Percentiles rank a stretch among this genome's conserved stretches.
Evolutionary conservation across 1,140 invertebrate genomes (phyloP).

Genomic region (Drosophila virilis): DNA sequence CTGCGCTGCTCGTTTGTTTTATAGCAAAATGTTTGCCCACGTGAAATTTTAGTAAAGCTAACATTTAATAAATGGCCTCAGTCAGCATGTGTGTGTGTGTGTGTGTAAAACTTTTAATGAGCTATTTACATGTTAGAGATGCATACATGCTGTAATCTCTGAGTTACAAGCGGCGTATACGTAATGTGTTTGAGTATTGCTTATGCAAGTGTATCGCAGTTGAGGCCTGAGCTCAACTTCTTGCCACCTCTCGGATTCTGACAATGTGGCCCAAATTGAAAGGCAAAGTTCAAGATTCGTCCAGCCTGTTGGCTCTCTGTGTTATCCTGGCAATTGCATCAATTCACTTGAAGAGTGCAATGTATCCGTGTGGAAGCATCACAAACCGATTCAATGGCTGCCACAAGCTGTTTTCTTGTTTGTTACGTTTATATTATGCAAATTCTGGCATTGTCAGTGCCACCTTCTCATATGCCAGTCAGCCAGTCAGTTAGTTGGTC

Average conservation of each 20-base stretch:
- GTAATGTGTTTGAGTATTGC: constrained; percentile 24
- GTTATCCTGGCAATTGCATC: constrained; percentile 12
- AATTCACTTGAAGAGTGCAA: constrained; percentile 12
- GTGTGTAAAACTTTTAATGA: constrained; percentile 42
- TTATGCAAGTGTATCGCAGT: constrained; percentile 20
- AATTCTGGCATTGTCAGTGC: constrained; percentile 37
- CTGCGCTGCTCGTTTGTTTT: constrained; percentile 50
- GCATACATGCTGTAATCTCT: constrained; percentile 1
- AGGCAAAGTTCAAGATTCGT: neutral
- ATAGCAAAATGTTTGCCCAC: constrained; percentile 70
- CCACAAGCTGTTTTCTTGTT: constrained; percentile 16
- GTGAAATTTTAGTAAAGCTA: constrained; percentile 64
- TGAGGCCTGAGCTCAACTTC: constrained; percentile 8
- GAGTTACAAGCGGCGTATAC: constrained; percentile 31
- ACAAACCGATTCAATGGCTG: constrained; percentile 22
- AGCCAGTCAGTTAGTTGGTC: constrained; percentile 14
- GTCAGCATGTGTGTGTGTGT: constrained; percentile 18
- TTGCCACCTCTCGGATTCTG: neutral
- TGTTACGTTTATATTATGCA: constrained; percentile 24
- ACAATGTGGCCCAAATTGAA: neutral
- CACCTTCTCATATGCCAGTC: constrained; percentile 23
- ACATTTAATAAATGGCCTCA: constrained; percentile 74
- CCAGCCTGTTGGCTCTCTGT: constrained; percentile 3
- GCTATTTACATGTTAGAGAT: constrained; percentile 38
- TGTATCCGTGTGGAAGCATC: constrained; percentile 17